Evolutionary conservation across 2,113 vertebrate species (phyloP).

Genomic region (Peucedramus taeniatus): DNA sequence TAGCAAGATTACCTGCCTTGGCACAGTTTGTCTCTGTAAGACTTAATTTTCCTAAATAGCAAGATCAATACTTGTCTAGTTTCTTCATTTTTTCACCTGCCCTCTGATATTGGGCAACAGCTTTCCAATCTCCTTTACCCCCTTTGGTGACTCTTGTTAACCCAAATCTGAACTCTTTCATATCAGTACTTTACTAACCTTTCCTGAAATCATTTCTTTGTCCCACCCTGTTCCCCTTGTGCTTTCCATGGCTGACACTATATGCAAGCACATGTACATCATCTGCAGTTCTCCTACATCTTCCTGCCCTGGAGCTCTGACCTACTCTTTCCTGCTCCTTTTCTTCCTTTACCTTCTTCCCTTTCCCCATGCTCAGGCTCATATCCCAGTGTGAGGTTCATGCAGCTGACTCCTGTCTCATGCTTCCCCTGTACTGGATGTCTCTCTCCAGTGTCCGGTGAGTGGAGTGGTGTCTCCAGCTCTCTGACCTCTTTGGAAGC

Average conservation of each 20-base stretch:
- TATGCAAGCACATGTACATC: accelerated
- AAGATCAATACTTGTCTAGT: neutral
- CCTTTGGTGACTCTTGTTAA: neutral
- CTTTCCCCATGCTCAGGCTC: neutral
- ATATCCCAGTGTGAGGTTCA: neutral
- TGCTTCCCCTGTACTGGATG: accelerated
- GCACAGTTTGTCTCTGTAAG: neutral
- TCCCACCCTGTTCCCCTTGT: neutral
- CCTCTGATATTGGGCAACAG: neutral
- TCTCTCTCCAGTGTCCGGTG: neutral
- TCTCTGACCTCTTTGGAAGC: neutral
- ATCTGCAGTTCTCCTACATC: neutral
- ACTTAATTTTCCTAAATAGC: neutral
- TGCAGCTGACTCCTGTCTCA: neutral
- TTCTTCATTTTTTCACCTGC: neutral
- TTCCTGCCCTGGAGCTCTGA: neutral
- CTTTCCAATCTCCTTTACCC: neutral
- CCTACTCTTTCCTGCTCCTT: neutral
- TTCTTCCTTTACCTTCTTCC: neutral
- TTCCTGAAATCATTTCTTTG: neutral
- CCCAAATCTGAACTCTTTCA: neutral
- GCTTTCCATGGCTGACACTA: neutral
- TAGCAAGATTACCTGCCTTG: neutral
- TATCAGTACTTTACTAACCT: neutral
- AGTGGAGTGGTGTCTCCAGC: neutral